phyloP scores from a whole-genome alignment of 2,888 invertebrate genomes.

The Sarcophaga caerulescens region DNA sequence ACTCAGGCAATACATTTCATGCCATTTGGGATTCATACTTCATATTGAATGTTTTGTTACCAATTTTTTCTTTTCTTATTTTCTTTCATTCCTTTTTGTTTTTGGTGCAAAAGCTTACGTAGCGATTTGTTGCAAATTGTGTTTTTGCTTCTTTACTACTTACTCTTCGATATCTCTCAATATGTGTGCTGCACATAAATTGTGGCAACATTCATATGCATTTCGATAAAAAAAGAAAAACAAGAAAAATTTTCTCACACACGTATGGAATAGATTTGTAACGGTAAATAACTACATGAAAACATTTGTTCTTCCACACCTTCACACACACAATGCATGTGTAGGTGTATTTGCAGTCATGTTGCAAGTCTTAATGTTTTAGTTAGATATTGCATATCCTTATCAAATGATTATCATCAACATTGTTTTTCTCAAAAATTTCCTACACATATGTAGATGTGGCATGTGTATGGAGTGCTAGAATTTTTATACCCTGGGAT shows the following conservation, averaged over 20 bases:
- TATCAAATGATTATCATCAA: conserved; percentile 60
- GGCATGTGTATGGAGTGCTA: no score
- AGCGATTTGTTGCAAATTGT: conserved; percentile 56
- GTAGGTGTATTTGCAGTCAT: conserved; percentile 10
- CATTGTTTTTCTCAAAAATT: not conserved
- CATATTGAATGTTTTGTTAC: conserved; percentile 31
- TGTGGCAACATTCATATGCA: conserved; percentile 28
- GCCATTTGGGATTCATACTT: conserved; percentile 53
- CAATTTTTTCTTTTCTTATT: not conserved
- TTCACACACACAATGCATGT: not conserved
- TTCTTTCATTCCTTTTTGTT: not conserved
- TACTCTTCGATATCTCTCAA: not conserved
- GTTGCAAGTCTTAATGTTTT: conserved; percentile 25
- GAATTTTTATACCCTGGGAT: conserved; percentile 3
- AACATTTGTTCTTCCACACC: conserved; percentile 29
- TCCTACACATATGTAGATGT: no score
- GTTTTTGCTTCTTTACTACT: conserved; percentile 21
- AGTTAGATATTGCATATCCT: conserved; percentile 35
- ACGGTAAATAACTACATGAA: conserved; percentile 30
- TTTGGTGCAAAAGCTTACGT: conserved; percentile 16
- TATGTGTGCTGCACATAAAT: conserved; percentile 18
- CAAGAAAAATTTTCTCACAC: not conserved
- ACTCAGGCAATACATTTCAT: conserved; percentile 30
- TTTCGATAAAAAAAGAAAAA: not conserved
- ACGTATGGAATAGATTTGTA: conserved; percentile 5